phyloP scores from a whole-genome alignment of 2,888 invertebrate species.

The Fragum sueziense region DNA sequence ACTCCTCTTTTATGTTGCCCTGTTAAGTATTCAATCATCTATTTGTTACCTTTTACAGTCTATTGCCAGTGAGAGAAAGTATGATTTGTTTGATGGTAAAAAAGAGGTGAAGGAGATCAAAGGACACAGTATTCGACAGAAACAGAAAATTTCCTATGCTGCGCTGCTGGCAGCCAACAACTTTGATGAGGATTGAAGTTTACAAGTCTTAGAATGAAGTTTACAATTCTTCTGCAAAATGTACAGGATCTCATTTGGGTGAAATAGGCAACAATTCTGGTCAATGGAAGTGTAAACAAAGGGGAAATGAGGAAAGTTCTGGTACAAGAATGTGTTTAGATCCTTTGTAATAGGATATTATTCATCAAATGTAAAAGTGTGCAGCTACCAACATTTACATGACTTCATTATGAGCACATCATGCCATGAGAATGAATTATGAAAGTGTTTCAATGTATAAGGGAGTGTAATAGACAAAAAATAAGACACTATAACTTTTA shows the following conservation, averaged over 20 bases:
- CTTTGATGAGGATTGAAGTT: constrained; percentile 3
- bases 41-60: constrained; percentile 73
- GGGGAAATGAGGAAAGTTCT: no score
- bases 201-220: no score
- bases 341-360: no score
- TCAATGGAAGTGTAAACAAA: background rate
- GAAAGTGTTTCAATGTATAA: no score
- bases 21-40: background rate
- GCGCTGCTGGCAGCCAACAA: constrained; percentile 44
- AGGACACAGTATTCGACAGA: constrained; percentile 67
- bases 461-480: no score
- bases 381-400: no score
- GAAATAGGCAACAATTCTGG: background rate
- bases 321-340: no score
- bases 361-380: no score
- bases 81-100: constrained; percentile 68
- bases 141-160: constrained; percentile 73
- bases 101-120: constrained; percentile 60
- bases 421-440: no score
- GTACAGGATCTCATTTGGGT: background rate
- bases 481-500: no score
- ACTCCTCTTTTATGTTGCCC: background rate
- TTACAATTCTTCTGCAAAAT: background rate
- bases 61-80: constrained; percentile 79
- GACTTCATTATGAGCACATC: no score